Base-by-base conservation (phyloP, 2,113 vertebrate species). In the Osmerus eperlanus region DNA sequence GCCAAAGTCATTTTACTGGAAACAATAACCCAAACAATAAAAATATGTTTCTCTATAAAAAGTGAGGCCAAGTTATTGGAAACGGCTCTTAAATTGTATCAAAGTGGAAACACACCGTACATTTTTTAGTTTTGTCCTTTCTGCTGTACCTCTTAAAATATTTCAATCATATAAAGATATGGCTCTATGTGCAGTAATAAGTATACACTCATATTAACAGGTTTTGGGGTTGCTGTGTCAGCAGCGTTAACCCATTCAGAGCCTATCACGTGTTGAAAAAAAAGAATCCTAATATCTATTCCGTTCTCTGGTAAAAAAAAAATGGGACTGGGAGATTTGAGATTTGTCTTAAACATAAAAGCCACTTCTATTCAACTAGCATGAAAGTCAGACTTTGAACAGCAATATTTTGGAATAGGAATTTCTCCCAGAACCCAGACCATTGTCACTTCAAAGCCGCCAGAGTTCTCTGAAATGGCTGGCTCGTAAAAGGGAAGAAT, bases 1-100 rank as follows among this genome's bases (percentile, higher is more conserved):
- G 78, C 76, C 71, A 82, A 75, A 73, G 67, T 68, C 59, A 70
- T 79, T 88, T 90, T 84, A 89, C 77, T 85, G 80, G 81, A 77
- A 71, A 79, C 81, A 84, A 82, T 88, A 90, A 91, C 81, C 71
- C 77, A 74, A 75, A 87, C 85, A 79, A 89, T 87, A 85, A 88
- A 89, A 80, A 81, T 73, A 81, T 84, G 71, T 85, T 86, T 88
- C 77, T 86, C 77, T 64, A 86, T 88, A 85, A 85, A 88, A 88
- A 82, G 77, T 83, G 76, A 69, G 68, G 29, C 32, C 52, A 59
- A 70, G 76, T 84, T 81, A 86, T 79, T 79, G 77, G 72, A 81
- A 83, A 77, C 60, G 65, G 56, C 78, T 81, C 68, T 78, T 85
- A 82, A 85, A 88, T 68, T 63, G 66, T 79, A 82, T 83, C 73